Evolutionary conservation across 2,113 vertebrate species (phyloP).

Genomic region (Marcusenius ussheri): DNA sequence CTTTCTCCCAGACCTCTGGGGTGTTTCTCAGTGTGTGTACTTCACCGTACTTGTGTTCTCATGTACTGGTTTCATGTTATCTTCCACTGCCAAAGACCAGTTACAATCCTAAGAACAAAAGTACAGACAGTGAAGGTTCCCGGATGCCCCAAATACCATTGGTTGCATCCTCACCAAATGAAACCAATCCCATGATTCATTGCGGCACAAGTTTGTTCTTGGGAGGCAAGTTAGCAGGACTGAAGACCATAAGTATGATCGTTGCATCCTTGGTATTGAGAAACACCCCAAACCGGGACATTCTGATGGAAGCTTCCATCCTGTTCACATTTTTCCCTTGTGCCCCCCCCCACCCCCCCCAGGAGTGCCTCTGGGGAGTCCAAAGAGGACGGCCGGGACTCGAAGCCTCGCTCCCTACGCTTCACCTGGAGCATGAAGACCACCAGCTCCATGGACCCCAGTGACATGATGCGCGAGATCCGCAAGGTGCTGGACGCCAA

Average conservation of each 20-base stretch:
- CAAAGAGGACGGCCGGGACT: constrained; percentile 83
- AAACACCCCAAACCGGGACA: background rate
- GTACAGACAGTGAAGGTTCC: background rate
- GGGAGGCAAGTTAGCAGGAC: background rate
- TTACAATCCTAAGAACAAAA: background rate
- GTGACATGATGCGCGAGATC: constrained; percentile 97
- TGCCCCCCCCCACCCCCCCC: constrained; percentile 33
- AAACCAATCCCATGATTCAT: background rate
- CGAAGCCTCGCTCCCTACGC: constrained; percentile 87
- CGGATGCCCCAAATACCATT: background rate
- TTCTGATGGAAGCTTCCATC: background rate
- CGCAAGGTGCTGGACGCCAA: constrained; percentile 92
- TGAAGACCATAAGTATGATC: background rate
- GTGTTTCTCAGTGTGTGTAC: background rate
- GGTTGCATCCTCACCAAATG: background rate
- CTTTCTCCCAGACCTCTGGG: background rate
- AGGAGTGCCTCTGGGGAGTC: constrained; percentile 80
- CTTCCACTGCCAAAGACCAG: background rate
- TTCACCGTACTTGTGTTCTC: background rate
- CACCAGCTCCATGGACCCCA: constrained; percentile 94
- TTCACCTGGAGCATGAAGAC: constrained; percentile 99
- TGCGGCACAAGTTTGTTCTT: background rate
- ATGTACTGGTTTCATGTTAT: background rate
- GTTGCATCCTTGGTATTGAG: background rate
- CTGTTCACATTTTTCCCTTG: background rate